These are phyloP conservation scores for Acanthococcus lagerstroemiae DNA, from an alignment of 2,888 invertebrate genomes.

Conservation along the genomic window DNA sequence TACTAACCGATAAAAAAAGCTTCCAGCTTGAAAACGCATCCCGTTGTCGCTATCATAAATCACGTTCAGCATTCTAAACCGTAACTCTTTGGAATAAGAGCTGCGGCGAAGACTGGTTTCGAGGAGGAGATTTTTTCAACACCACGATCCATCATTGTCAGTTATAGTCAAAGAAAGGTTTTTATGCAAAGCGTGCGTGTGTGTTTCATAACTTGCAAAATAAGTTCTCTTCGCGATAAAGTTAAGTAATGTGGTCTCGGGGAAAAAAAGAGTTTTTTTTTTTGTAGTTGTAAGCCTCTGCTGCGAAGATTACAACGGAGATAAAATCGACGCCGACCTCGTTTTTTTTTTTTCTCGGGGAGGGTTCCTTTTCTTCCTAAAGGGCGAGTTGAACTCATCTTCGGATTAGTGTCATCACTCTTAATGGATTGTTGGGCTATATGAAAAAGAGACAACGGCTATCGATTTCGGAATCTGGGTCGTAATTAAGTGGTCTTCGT, in stretches of 20 bases:
- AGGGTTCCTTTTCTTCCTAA: background rate
- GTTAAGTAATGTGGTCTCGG: conserved; percentile 22
- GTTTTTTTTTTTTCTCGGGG: background rate
- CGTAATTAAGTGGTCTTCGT: too few species aligned
- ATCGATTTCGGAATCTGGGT: too few species aligned
- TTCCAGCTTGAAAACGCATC: background rate
- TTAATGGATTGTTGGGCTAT: background rate
- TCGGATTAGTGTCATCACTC: background rate
- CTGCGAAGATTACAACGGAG: background rate
- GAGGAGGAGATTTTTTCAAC: background rate
- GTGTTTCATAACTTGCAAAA: conserved; percentile 29
- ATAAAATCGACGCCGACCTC: background rate
- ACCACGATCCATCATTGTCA: conserved; percentile 28
- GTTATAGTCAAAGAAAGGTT: conserved; percentile 11
- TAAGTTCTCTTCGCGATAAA: conserved; percentile 18
- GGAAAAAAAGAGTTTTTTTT: too few species aligned
- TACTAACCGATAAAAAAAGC: conserved; percentile 4
- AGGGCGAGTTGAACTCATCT: background rate
- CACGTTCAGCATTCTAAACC: background rate
- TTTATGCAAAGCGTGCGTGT: conserved; percentile 21
- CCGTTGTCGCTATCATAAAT: background rate
- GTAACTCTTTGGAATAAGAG: background rate
- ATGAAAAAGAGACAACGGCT: background rate
- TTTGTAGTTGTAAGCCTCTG: background rate
- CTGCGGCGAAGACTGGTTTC: conserved; percentile 8